Conservation (phyloP, 2,113 vertebrate species). For the Halichoeres trimaculatus region DNA sequence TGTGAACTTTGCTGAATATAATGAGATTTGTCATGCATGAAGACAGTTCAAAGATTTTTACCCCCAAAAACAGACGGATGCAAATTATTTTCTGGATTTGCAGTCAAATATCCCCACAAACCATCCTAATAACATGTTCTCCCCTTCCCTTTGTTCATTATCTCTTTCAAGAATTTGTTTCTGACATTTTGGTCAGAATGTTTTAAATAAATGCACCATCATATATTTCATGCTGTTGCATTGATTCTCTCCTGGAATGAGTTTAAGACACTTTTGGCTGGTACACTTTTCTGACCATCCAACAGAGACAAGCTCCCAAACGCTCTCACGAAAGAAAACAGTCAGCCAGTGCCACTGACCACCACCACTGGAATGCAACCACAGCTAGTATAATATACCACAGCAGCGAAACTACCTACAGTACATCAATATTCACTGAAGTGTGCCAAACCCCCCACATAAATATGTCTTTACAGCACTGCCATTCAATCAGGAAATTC, state of each 20-base stretch:
- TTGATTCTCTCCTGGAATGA: slow-evolving; percentile 9
- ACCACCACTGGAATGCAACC: slow-evolving; percentile 77
- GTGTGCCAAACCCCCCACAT: slow-evolving; percentile 71
- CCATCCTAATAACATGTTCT: neutral
- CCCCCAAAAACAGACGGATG: no score
- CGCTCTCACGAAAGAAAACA: slow-evolving; percentile 70
- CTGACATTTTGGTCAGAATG: neutral
- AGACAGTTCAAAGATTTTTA: no score
- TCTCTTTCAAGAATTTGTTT: no score
- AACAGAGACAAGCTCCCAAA: slow-evolving; percentile 64
- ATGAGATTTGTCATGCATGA: no score
- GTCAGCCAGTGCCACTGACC: slow-evolving; percentile 70
- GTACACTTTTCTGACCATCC: slow-evolving; percentile 48
- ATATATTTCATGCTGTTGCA: neutral
- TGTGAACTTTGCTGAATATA: no score
- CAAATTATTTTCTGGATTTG: no score
- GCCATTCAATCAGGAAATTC: slow-evolving; percentile 53
- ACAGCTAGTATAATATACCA: slow-evolving; percentile 77
- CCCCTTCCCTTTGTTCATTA: neutral
- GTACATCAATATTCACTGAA: slow-evolving; percentile 74
- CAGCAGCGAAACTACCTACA: slow-evolving; percentile 77
- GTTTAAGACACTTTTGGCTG: slow-evolving; percentile 23
- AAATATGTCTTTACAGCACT: slow-evolving; percentile 59
- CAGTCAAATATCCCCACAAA: neutral
- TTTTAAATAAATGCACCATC: neutral